These are phyloP conservation scores for Lasioglossum leucozonium DNA, from an alignment of 2,888 invertebrate species.

Conservation along the genomic window DNA sequence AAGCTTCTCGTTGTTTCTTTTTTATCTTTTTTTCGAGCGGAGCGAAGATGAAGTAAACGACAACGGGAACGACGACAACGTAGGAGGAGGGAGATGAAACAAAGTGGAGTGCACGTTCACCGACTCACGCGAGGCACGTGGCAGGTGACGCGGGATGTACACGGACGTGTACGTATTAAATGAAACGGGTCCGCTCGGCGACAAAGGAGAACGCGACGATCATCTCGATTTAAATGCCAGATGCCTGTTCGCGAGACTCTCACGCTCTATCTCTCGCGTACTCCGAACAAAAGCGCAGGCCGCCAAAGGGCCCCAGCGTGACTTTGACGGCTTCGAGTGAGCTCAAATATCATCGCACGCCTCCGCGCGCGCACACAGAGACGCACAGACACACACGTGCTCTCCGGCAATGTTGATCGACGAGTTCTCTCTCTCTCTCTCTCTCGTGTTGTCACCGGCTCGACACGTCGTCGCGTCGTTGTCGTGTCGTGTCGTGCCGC, in stretches of 20 bases:
- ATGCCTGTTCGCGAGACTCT: conserved; percentile 33
- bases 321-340: conserved; percentile 56
- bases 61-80: not conserved
- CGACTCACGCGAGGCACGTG: conserved; percentile 38
- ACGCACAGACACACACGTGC: conserved; percentile 46
- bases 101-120: not conserved
- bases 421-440: conserved; percentile 54
- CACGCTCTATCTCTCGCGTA: conserved; percentile 15
- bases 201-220: conserved; percentile 47
- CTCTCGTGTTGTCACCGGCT: conserved; percentile 48
- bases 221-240: conserved; percentile 54
- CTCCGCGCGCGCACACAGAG: not conserved
- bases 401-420: conserved; percentile 49
- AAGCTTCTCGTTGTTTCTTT: not conserved
- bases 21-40: not conserved
- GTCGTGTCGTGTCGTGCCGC: too few relatives aligned
- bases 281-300: conserved; percentile 52
- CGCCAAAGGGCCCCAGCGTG: conserved; percentile 47
- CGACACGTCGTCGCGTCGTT: not conserved
- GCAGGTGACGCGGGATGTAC: conserved; percentile 14
- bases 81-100: too few relatives aligned
- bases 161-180: conserved; percentile 38
- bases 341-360: conserved; percentile 57
- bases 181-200: conserved; percentile 21
- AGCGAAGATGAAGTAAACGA: not conserved